Evolutionary conservation across 2,888 invertebrate species (phyloP).

Genomic region (Latrodectus hesperus): DNA sequence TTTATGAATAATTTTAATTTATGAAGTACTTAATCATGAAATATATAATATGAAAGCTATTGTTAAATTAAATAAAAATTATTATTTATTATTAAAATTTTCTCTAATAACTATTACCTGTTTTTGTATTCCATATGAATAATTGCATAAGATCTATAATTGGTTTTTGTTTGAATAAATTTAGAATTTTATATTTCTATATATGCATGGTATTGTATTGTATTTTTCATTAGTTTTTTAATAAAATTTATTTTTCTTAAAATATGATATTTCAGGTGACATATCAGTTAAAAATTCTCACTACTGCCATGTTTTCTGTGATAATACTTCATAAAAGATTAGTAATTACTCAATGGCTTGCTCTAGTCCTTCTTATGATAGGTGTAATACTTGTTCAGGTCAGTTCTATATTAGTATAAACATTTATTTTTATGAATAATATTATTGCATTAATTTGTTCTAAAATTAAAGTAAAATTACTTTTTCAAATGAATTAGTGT

Average conservation of each 20-base stretch:
- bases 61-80: no score
- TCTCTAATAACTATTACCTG: no score
- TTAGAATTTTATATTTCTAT: no score
- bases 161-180: no score
- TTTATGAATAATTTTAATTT: no score
- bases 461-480: neutral
- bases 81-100: no score
- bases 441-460: neutral
- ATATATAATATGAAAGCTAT: no score
- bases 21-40: no score
- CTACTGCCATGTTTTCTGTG: slow-evolving; percentile 77
- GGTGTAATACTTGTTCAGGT: slow-evolving; percentile 77
- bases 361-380: slow-evolving; percentile 76
- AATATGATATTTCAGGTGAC: slow-evolving; percentile 74
- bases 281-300: slow-evolving; percentile 78
- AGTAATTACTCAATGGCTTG: slow-evolving; percentile 75
- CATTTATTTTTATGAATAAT: neutral
- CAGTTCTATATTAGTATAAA: neutral
- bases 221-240: neutral
- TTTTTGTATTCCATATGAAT: no score
- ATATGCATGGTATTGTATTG: no score
- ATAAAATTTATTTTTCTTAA: neutral
- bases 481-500: neutral
- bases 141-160: no score
- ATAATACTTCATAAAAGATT: slow-evolving; percentile 75